phyloP scores from a whole-genome alignment of 2,797 vertebrate genomes.

The Xiphophorus birchmanni region DNA sequence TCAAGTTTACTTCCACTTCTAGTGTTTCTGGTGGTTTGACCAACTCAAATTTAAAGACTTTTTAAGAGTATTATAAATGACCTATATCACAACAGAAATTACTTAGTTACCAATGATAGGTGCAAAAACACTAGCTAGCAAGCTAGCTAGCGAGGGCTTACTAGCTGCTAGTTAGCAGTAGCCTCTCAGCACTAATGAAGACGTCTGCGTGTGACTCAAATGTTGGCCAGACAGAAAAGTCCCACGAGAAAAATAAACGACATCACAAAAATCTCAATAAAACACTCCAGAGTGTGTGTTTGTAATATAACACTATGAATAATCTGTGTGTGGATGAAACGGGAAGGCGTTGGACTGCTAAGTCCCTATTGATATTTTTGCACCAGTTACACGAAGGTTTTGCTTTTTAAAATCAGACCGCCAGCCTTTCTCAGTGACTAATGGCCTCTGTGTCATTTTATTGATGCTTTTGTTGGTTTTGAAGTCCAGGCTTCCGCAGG shows the following conservation, averaged over 20 bases:
- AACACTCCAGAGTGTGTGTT: not conserved
- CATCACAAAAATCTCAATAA: not conserved
- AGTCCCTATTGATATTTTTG: not conserved
- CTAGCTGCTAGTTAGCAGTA: no score
- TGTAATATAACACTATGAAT: not conserved
- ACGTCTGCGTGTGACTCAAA: no score
- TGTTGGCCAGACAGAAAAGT: no score
- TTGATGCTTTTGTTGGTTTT: not conserved
- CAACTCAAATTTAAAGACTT: not conserved
- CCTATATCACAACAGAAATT: no score
- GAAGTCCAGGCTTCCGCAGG: not conserved
- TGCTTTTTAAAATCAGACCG: not conserved
- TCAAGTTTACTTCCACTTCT: no score
- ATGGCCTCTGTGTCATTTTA: conserved; percentile 1
- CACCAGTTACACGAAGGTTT: not conserved
- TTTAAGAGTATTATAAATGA: no score
- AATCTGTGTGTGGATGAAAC: not conserved
- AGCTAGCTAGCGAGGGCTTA: no score
- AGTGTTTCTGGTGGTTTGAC: not conserved
- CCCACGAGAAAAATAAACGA: not conserved
- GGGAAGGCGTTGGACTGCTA: not conserved
- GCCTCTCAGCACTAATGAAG: no score
- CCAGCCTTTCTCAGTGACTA: not conserved
- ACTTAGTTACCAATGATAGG: no score
- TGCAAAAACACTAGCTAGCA: no score